Evolutionary conservation across 2,888 invertebrate genomes (phyloP).

Genomic region (Stegana nigrithorax): DNA sequence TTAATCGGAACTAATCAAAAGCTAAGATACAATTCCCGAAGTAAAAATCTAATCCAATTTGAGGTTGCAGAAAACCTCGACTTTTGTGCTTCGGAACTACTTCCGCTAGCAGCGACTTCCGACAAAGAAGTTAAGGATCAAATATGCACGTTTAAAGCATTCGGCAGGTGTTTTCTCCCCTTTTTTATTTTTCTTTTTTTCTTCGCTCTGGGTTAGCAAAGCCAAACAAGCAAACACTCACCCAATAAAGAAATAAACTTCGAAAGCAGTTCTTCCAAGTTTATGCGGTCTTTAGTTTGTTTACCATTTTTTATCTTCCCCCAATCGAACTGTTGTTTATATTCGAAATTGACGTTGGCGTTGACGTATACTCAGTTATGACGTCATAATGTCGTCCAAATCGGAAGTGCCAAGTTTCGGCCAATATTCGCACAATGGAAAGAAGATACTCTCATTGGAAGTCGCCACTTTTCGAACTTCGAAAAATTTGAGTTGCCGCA

Average conservation of each 20-base stretch:
- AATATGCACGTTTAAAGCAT: slow-evolving; percentile 1
- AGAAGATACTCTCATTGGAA: slow-evolving; percentile 16
- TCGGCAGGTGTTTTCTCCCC: slow-evolving; percentile 2
- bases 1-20: no score
- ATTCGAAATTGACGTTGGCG: slow-evolving; percentile 40
- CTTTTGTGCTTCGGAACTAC: no score
- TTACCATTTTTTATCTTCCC: slow-evolving; percentile 9
- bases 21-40: no score
- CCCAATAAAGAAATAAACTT: no score
- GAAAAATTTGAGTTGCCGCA: slow-evolving; percentile 43
- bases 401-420: slow-evolving; percentile 38
- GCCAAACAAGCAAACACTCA: no score
- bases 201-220: no score
- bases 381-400: slow-evolving; percentile 50
- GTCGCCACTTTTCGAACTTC: slow-evolving; percentile 25
- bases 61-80: no score
- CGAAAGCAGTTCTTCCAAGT: no score
- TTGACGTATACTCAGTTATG: slow-evolving; percentile 40
- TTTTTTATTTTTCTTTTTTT: not conserved
- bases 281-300: no score
- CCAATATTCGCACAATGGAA: slow-evolving; percentile 34
- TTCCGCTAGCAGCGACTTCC: no score
- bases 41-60: no score
- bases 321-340: slow-evolving; percentile 47
- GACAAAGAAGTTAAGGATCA: no score